A percentile compares a stretch with the other conserved stretches of the same genome.
These are phyloP conservation scores for Lathamus discolor DNA, from an alignment of 2,113 vertebrate species.

Conservation along the genomic window DNA sequence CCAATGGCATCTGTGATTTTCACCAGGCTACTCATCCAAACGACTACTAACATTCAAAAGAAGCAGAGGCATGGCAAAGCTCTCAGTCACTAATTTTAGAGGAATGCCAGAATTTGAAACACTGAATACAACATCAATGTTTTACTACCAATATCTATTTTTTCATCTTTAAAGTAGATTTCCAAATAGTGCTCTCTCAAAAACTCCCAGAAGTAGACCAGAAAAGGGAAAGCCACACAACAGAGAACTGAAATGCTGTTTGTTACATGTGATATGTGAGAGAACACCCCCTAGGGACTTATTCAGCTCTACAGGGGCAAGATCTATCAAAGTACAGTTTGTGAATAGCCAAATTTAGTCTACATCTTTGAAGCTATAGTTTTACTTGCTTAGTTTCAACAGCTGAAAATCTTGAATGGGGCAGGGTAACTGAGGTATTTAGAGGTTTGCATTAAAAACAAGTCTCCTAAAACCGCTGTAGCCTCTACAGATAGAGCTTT, in stretches of 20 bases:
- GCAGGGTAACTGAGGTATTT: background rate
- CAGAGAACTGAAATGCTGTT: background rate
- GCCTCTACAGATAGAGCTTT: background rate
- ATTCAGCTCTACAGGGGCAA: background rate
- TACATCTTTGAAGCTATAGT: background rate
- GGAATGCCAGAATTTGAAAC: background rate
- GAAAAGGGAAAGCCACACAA: background rate
- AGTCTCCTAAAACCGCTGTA: background rate
- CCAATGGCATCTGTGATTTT: background rate
- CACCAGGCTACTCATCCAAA: background rate
- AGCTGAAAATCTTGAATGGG: background rate
- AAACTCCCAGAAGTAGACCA: background rate
- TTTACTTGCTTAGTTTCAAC: background rate
- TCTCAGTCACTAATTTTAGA: background rate
- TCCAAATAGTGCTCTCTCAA: background rate
- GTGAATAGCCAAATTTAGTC: background rate
- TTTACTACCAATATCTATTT: background rate
- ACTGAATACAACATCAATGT: background rate
- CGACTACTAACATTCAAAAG: background rate
- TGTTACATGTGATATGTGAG: background rate
- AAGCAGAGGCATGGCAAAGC: background rate
- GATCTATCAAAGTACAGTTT: background rate
- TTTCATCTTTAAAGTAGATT: background rate
- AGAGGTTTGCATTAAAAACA: background rate
- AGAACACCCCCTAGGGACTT: background rate